Percentiles rank a stretch among this genome's conserved stretches.
phyloP scores from a whole-genome alignment of 2,797 vertebrate genomes.

The Danio tinwini region DNA sequence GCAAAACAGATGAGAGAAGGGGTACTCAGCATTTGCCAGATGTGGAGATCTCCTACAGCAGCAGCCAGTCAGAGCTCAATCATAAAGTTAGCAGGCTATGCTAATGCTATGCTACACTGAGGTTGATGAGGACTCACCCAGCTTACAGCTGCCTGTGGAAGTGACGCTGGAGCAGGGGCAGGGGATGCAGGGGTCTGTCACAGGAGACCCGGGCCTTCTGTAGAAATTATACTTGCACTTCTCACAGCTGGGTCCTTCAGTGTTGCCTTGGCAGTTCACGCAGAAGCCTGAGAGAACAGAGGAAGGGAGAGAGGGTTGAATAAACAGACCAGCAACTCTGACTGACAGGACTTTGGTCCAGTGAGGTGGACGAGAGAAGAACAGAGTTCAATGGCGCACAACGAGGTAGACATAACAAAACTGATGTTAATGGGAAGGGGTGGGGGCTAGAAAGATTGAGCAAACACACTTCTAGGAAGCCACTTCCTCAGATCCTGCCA shows the following conservation, averaged over 20 bases:
- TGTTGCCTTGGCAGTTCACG: constrained; percentile 80
- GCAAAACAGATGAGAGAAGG: constrained; percentile 17
- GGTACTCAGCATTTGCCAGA: constrained; percentile 26
- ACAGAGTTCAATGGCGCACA: constrained; percentile 39
- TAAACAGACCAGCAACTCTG: constrained; percentile 53
- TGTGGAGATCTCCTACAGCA: constrained; percentile 32
- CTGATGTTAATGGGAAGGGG: not conserved
- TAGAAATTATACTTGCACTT: constrained; percentile 81
- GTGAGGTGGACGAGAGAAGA: constrained; percentile 16
- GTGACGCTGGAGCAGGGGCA: constrained; percentile 84
- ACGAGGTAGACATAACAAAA: constrained; percentile 31
- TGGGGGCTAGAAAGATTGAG: not conserved
- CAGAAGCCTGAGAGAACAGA: constrained; percentile 75
- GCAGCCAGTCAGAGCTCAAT: constrained; percentile 7
- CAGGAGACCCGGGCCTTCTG: constrained; percentile 45
- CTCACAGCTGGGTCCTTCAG: constrained; percentile 79
- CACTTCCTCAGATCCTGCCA: constrained; percentile 17
- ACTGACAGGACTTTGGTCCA: constrained; percentile 54
- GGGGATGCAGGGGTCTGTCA: constrained; percentile 68
- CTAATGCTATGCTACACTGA: constrained; percentile 33
- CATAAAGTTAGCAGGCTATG: constrained; percentile 32
- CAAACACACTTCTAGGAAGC: not conserved
- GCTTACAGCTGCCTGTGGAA: constrained; percentile 80
- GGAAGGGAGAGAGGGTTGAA: constrained; percentile 45
- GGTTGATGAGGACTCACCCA: constrained; percentile 72